A percentile compares a stretch with the other conserved stretches of the same genome.
Evolutionary conservation across 2,113 vertebrate genomes (phyloP).

Genomic region (Coturnix japonica): DNA sequence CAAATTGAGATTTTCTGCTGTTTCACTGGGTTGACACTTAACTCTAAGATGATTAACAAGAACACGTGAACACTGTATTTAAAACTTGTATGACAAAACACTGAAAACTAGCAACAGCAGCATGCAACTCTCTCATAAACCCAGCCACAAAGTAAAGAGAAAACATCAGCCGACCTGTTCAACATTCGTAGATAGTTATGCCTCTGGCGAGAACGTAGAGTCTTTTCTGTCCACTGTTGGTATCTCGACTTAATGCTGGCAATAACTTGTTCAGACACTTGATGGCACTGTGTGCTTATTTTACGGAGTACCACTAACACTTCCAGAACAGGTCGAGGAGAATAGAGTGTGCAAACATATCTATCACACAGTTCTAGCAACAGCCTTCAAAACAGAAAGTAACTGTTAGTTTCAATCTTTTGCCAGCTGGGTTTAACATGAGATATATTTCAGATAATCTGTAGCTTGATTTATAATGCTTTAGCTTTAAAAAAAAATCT

Average conservation of each 20-base stretch:
- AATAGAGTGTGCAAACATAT: slow-evolving; percentile 64
- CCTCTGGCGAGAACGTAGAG: slow-evolving; percentile 79
- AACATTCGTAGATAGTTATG: slow-evolving; percentile 77
- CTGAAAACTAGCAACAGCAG: background rate
- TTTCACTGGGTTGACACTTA: background rate
- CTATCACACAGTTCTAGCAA: slow-evolving; percentile 50
- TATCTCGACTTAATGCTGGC: slow-evolving; percentile 32
- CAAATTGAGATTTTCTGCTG: background rate
- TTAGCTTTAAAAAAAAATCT: background rate
- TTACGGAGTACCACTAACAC: slow-evolving; percentile 66
- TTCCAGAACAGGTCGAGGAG: slow-evolving; percentile 70
- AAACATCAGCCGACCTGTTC: slow-evolving; percentile 59
- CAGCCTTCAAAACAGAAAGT: slow-evolving; percentile 45
- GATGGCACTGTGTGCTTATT: slow-evolving; percentile 63
- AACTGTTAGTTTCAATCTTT: background rate
- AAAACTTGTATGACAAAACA: background rate
- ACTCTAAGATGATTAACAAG: background rate
- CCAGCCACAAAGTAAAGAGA: background rate
- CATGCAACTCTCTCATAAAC: background rate
- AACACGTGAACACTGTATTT: background rate
- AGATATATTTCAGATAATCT: background rate
- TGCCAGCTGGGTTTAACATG: background rate
- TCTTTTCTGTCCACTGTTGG: slow-evolving; percentile 69
- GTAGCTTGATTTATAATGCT: background rate
- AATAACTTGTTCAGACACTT: slow-evolving; percentile 69